Base-by-base conservation (phyloP, 2,797 vertebrate species). In the Cyclopterus lumpus region DNA sequence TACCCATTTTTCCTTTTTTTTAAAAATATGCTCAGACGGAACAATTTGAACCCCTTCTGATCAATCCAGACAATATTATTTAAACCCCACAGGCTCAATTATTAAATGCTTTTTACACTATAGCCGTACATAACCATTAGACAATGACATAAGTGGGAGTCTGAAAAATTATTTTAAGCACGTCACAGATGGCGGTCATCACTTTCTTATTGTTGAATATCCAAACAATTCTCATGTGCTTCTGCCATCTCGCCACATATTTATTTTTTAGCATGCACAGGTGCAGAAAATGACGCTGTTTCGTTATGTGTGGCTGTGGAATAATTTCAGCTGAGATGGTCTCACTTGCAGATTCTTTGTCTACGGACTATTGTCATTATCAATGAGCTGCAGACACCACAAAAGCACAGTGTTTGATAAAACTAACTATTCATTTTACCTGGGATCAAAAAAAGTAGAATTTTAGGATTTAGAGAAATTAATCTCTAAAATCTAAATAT, bases 231-330 rank as follows among this genome's bases (percentile, higher is more conserved):
- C 18, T 65, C 32, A 53, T 61, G 70, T 68, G 38, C 57, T 57
- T 71, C 48, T 69, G 58, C 60, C 38, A 53, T 62, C 40, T 67
- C 40, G 40, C 64, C 40, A 53, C 49, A 49, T 18, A n/a, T 77
- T 42, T 72, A 34, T 62, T 26, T 65, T 51, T 38, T 60, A n/a
- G 60, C 71, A 71, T 77, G 74, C 53, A 67, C 65, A 75, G 65
- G 67, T 71, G 38, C 40, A 57, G 14, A 44, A 63, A 46, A 28
- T 62, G 16, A 60, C 10, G 49, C n/a, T 5, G 48, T 70, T 44
- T 66, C 42, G 36, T 67, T 78, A 61, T 51, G 58, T 65, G 38
- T 51, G 62, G 69, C 8, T 8, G 7, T 55, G 51, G 30, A 60
- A 38, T 55, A 5, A 53, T 63, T 30, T 67, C 18, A 38, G 9